phyloP scores from a whole-genome alignment of 2,888 invertebrate species.

The Augiades crinisus region DNA sequence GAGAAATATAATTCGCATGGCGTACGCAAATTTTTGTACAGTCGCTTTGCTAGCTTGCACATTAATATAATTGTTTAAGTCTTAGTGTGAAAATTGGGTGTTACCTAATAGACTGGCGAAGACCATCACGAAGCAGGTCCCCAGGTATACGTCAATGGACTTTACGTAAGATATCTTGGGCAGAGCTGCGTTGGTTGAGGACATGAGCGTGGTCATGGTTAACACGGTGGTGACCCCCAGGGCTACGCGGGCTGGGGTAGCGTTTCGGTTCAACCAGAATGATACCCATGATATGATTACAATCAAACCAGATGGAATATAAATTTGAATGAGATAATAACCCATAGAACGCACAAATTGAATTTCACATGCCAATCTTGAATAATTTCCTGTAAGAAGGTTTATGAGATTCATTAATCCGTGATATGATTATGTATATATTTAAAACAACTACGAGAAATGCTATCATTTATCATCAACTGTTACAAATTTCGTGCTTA shows the following conservation, averaged over 20 bases:
- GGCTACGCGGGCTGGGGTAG: constrained; percentile 96
- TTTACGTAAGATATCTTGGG: constrained; percentile 99
- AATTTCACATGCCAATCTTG: constrained; percentile 96
- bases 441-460: not conserved
- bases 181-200: constrained; percentile 96
- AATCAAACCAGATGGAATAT: constrained; percentile 97
- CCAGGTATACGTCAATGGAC: constrained; percentile 98
- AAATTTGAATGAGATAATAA: constrained; percentile 99
- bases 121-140: constrained; percentile 99
- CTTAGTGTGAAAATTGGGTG: no score
- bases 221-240: constrained; percentile 97
- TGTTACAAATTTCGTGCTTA: no score
- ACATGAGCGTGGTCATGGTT: constrained; percentile 99
- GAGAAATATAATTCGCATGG: not conserved
- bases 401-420: no score
- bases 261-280: constrained; percentile 97
- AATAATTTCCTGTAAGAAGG: constrained; percentile 96
- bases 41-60: no score
- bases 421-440: not conserved
- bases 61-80: no score
- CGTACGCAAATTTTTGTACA: no score
- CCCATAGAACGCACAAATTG: constrained; percentile 99
- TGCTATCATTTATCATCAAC: no score
- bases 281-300: constrained; percentile 98
- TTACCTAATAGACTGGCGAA: constrained; percentile 98